Evolutionary conservation across 2,888 invertebrate species (phyloP), one percentile per base, ranked within the genome.

Genomic region (Pristionchus fissidentatus): DNA sequence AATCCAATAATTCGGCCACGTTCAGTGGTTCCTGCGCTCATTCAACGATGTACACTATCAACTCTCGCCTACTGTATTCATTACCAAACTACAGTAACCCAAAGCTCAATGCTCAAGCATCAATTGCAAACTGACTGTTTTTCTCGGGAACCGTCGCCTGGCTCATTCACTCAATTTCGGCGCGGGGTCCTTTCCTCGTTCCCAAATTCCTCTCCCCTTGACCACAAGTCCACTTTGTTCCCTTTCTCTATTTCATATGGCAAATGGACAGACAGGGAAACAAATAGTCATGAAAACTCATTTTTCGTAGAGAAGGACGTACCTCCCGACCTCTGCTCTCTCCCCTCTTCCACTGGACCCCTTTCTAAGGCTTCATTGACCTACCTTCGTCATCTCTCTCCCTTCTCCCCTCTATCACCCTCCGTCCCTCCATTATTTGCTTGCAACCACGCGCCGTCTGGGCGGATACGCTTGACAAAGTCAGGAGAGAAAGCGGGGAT

Each of bases 381-480:
- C 38, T 66, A 46, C 75, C 75, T 35, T 15, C 75, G 29, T 29
- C 49, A 29, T 75, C 38, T 75, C 43, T 73, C 46, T 29, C 43
- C 46, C 13, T 75, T 75, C 75, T 49, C 75, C 49, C 29, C 29
- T 75, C 75, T n/a, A 75, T 75, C 46, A 32, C 75, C 75, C 29
- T 13, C 75, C 41, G 13, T 43, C 49, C 75, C 19, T 75, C 49
- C 75, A 46, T 75, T 75, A 75, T 75, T 75, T 75, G 75, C 46
- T 43, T 75, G 46, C 75, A 49, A 29, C 49, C 75, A 49, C 46
- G 75, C 49, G n/a, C n/a, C n/a, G n/a, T n/a, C n/a, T n/a, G n/a
- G n/a, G n/a, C n/a, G n/a, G n/a, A n/a, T n/a, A n/a, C n/a, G n/a
- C n/a, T n/a, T n/a, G n/a, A n/a, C n/a, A n/a, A n/a, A n/a, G n/a